These are phyloP conservation scores for Chrysocyon brachyurus DNA, from an alignment of 2,797 vertebrate genomes.

Conservation along the genomic window DNA sequence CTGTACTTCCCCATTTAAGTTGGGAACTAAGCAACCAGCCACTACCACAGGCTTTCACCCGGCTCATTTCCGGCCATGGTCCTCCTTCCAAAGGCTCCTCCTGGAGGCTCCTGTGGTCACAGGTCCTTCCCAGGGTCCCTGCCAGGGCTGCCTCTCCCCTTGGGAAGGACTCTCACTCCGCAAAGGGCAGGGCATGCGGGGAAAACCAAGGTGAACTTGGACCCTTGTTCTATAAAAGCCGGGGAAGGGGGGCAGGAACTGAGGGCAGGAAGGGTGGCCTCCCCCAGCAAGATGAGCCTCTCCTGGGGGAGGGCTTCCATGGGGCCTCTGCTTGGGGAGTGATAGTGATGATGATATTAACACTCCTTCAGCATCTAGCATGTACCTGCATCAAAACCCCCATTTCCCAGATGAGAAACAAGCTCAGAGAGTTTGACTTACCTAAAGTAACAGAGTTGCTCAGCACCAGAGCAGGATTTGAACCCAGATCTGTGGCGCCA, in stretches of 20 bases:
- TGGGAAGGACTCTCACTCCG: background rate
- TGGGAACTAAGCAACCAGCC: constrained; percentile 1
- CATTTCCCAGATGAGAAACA: background rate
- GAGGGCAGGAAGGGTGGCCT: background rate
- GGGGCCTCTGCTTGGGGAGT: background rate
- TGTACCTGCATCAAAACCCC: background rate
- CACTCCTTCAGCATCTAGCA: background rate
- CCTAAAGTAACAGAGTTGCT: background rate
- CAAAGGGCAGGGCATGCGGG: background rate
- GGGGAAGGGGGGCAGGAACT: background rate
- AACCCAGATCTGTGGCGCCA: background rate
- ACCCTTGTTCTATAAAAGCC: background rate
- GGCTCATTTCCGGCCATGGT: background rate
- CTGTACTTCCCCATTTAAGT: constrained; percentile 41
- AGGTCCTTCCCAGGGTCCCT: background rate
- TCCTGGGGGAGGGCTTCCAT: background rate
- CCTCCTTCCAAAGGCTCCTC: background rate
- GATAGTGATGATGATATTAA: rapidly evolving
- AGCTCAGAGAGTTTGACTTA: background rate
- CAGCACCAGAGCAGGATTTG: background rate
- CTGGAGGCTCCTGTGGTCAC: background rate
- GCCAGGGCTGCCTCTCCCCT: background rate
- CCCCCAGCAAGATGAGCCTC: background rate
- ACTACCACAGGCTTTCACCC: background rate
- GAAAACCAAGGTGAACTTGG: background rate